These are phyloP conservation scores for Cheilosia grossa DNA, from an alignment of 2,888 invertebrate species.

Conservation along the genomic window DNA sequence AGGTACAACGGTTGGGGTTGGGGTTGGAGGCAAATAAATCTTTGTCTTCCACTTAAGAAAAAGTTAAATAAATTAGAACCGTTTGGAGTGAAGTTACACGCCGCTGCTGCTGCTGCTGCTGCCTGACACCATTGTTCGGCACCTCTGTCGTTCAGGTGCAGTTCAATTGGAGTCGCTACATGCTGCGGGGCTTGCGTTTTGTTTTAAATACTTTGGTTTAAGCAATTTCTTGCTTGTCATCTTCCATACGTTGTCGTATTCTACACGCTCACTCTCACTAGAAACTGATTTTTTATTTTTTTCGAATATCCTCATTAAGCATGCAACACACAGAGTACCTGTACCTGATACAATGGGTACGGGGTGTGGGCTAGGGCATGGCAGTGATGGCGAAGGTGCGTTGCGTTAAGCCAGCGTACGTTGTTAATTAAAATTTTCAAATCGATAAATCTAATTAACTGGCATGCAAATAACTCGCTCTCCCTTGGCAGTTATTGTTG, in stretches of 20 bases:
- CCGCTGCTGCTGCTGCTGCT: conserved; percentile 7
- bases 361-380: background rate
- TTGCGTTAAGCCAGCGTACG: conserved; percentile 67
- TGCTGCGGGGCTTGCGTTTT: conserved; percentile 45
- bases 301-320: conserved; percentile 13
- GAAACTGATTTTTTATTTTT: conserved; percentile 21
- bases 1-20: conserved; percentile 10
- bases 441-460: conserved; percentile 78
- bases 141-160: conserved; percentile 52
- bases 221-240: conserved; percentile 72
- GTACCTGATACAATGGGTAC: background rate
- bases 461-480: conserved; percentile 68
- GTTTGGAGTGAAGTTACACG: conserved; percentile 20
- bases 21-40: conserved; percentile 64
- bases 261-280: conserved; percentile 25
- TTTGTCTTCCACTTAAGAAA: conserved; percentile 73
- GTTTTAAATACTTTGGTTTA: conserved; percentile 71
- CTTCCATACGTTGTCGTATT: conserved; percentile 51
- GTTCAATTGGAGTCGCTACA: conserved; percentile 31
- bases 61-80: conserved; percentile 72
- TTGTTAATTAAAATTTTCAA: conserved; percentile 77
- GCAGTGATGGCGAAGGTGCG: conserved; percentile 57
- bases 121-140: conserved; percentile 46
- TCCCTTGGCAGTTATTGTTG: conserved; percentile 33
- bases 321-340: conserved; percentile 32